Percentiles rank a stretch among this genome's conserved stretches.
These are phyloP conservation scores for Falcaria lacertinaria DNA, from an alignment of 2,888 invertebrate species.

Conservation along the genomic window DNA sequence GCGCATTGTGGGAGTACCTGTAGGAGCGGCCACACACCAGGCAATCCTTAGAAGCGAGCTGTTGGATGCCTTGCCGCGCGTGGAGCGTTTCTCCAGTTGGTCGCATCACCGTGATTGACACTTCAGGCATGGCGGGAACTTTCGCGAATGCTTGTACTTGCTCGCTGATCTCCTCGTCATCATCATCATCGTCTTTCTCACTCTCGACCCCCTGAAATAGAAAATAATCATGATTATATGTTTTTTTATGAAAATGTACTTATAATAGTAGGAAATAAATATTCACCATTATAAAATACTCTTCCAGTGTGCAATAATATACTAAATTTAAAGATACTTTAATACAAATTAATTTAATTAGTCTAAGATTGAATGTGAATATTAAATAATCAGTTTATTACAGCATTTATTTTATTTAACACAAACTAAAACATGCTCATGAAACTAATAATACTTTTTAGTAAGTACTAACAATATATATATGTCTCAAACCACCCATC, in stretches of 20 bases:
- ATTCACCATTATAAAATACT: no score
- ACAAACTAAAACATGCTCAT: no score
- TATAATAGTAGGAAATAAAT: slow-evolving; percentile 1
- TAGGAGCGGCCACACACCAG: slow-evolving; percentile 72
- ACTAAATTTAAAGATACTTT: no score
- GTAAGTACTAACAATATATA: no score
- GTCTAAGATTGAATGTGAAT: no score
- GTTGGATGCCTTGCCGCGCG: slow-evolving; percentile 69
- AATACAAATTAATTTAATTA: no score
- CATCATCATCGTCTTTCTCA: slow-evolving; percentile 63
- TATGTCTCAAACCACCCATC: no score
- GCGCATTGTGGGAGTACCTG: slow-evolving; percentile 74
- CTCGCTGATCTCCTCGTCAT: slow-evolving; percentile 49
- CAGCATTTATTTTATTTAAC: no score
- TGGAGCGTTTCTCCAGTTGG: slow-evolving; percentile 66
- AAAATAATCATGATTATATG: not conserved
- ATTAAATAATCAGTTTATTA: no score
- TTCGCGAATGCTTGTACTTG: slow-evolving; percentile 33
- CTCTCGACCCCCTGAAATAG: slow-evolving; percentile 66
- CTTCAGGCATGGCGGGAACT: slow-evolving; percentile 64
- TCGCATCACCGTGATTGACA: slow-evolving; percentile 72
- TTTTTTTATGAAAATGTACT: slow-evolving; percentile 1
- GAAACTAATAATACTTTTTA: no score
- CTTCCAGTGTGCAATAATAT: no score
- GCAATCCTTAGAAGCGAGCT: slow-evolving; percentile 73